These are phyloP conservation scores for Willisornis vidua DNA, from an alignment of 2,113 vertebrate species.

Conservation along the genomic window DNA sequence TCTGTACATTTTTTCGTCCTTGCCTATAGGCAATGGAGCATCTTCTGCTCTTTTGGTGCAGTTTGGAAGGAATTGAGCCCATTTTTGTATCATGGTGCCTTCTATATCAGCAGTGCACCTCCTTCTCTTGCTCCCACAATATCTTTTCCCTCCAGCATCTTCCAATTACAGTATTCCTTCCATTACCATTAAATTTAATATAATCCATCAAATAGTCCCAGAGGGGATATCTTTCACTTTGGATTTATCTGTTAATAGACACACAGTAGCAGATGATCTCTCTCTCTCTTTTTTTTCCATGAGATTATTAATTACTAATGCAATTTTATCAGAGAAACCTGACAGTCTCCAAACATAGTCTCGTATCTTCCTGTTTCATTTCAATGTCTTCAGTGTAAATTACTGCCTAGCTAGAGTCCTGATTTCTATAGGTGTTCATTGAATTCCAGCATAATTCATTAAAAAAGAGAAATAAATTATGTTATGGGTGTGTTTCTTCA, in stretches of 20 bases:
- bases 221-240: slow-evolving; percentile 71
- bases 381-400: slow-evolving; percentile 45
- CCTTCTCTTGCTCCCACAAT: background rate
- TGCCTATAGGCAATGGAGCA: background rate
- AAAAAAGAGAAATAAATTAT: background rate
- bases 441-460: background rate
- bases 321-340: slow-evolving; percentile 61
- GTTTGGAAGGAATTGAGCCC: background rate
- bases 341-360: slow-evolving; percentile 54
- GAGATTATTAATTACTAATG: slow-evolving; percentile 70
- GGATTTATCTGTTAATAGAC: slow-evolving; percentile 75
- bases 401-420: background rate
- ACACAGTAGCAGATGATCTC: slow-evolving; percentile 64
- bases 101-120: background rate
- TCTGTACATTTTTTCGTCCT: background rate
- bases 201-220: slow-evolving; percentile 70
- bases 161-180: slow-evolving; percentile 66
- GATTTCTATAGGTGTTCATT: slow-evolving; percentile 15
- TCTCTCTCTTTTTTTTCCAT: slow-evolving; percentile 46
- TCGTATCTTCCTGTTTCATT: background rate
- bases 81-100: background rate
- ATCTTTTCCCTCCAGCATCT: slow-evolving; percentile 60
- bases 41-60: background rate
- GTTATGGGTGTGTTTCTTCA: background rate
- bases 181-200: slow-evolving; percentile 73